Base-by-base conservation (phyloP, 2,888 invertebrate species). In the Drosophila austrosaltans region DNA sequence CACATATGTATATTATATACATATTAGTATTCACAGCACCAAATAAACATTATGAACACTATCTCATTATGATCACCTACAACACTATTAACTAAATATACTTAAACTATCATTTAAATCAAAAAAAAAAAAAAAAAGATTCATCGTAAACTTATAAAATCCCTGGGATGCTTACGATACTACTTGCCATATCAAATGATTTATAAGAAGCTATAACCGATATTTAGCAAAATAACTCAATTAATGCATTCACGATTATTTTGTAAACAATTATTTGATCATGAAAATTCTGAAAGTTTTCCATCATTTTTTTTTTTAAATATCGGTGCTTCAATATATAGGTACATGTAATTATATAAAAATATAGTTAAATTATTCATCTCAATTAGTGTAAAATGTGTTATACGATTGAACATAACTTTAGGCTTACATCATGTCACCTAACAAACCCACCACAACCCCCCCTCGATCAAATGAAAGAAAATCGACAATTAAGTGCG, bases 341-440 rank as follows among this genome's bases (percentile, higher is more conserved):
- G 16, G 16, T 16, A 16, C 16, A 16, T 16, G 16, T 16, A 16
- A 16, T 16, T n/a, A n/a, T 48, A 25, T 48, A 25, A 12, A 22
- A 22, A 25, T 16, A 22, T 7, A 25, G 32, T 48, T 5, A 16
- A 48, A 20, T 30, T 32, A 60, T 30, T 16, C 56, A 75, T 25
- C 56, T 58, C 4, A 30, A 73, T 68, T 60, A 75, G 61, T 69
- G 69, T 63, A 70, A 57, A 62, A 57, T 64, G 64, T 65, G 71
- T 63, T 72, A 63, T 68, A 62, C 74, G 75, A 74, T 77, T 58
- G 72, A 64, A 59, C 58, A 71, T 59, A 75, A 66, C 69, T 72
- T 70, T 72, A 68, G 42, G 74, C 80, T 82, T 82, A 82, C 82
- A 85, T 85, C 85, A 82, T 82, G 69, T 32, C 66, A 32, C 44